Percentiles rank a stretch among this genome's conserved stretches.
Conservation (phyloP, 2,797 vertebrate genomes). For the Gephyroberyx darwinii region DNA sequence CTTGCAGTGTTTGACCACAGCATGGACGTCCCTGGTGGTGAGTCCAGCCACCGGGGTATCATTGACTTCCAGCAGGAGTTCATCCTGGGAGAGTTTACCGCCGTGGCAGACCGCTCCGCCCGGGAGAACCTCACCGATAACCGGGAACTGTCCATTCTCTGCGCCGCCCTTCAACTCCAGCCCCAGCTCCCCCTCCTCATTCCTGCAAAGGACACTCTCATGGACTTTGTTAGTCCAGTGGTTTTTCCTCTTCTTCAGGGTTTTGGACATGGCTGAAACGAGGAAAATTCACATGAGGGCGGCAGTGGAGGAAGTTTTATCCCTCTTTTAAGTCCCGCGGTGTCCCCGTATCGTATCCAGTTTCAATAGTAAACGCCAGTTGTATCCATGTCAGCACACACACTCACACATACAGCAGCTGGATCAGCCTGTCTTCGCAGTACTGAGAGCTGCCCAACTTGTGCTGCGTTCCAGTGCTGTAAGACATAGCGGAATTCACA, state of each 20-base stretch:
- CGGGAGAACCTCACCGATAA: conserved; percentile 87
- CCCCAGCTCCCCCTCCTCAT: conserved; percentile 87
- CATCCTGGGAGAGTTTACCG: conserved; percentile 80
- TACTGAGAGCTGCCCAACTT: conserved; percentile 71
- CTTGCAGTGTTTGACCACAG: conserved; percentile 95
- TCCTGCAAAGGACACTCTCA: conserved; percentile 90
- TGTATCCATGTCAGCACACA: conserved; percentile 73
- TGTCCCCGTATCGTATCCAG: conserved; percentile 36
- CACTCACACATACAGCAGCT: conserved; percentile 70
- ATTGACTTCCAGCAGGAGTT: conserved; percentile 96
- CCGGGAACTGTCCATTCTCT: conserved; percentile 95
- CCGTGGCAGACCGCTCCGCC: conserved; percentile 86
- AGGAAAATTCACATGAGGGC: conserved; percentile 64
- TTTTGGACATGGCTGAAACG: conserved; percentile 92
- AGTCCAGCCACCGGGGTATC: conserved; percentile 97
- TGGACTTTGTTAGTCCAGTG: conserved; percentile 99
- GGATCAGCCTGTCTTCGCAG: conserved; percentile 70
- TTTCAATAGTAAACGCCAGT: conserved; percentile 53
- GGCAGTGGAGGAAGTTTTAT: conserved; percentile 61
- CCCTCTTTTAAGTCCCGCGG: conserved; percentile 30
- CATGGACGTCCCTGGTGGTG: conserved; percentile 95
- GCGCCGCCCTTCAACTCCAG: conserved; percentile 94
- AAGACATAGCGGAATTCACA: background rate
- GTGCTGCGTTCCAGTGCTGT: conserved; percentile 52
- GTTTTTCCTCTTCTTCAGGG: conserved; percentile 92